These are phyloP conservation scores for Penelope pileata DNA, from an alignment of 2,113 vertebrate genomes.

Conservation along the genomic window DNA sequence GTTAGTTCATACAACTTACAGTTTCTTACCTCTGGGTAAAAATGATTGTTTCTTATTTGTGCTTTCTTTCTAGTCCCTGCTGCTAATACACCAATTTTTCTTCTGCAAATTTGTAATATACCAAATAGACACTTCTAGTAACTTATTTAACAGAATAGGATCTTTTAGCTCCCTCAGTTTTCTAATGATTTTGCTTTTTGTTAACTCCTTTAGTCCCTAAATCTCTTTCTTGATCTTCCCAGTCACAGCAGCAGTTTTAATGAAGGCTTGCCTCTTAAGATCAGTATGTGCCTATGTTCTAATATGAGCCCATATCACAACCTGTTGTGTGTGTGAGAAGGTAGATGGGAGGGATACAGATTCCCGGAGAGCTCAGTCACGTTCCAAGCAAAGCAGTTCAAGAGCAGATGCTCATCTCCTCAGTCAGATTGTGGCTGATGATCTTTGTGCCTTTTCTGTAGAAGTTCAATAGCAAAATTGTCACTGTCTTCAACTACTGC, in stretches of 20 bases:
- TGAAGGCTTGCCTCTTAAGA: background rate
- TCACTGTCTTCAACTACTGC: background rate
- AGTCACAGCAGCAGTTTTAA: background rate
- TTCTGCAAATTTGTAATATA: conserved; percentile 8
- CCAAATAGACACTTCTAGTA: conserved; percentile 22
- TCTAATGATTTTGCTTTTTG: background rate
- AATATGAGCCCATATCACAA: background rate
- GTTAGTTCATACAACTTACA: conserved; percentile 18
- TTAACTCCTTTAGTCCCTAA: background rate
- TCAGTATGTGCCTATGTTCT: background rate
- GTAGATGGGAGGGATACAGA: background rate
- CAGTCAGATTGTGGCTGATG: background rate
- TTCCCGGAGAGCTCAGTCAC: background rate
- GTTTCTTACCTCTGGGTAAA: conserved; percentile 56
- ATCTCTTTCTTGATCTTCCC: background rate
- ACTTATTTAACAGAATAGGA: conserved; percentile 10
- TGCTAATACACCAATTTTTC: conserved; percentile 44
- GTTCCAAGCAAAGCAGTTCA: background rate
- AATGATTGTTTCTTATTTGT: conserved; percentile 64
- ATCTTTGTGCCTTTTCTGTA: background rate
- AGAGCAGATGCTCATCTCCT: background rate
- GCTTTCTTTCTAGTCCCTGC: conserved; percentile 1
- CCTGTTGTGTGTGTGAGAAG: background rate
- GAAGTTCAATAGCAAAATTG: background rate
- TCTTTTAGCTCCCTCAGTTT: background rate